phyloP scores from a whole-genome alignment of 1,140 invertebrate genomes.

The Drosophila baimaii region DNA sequence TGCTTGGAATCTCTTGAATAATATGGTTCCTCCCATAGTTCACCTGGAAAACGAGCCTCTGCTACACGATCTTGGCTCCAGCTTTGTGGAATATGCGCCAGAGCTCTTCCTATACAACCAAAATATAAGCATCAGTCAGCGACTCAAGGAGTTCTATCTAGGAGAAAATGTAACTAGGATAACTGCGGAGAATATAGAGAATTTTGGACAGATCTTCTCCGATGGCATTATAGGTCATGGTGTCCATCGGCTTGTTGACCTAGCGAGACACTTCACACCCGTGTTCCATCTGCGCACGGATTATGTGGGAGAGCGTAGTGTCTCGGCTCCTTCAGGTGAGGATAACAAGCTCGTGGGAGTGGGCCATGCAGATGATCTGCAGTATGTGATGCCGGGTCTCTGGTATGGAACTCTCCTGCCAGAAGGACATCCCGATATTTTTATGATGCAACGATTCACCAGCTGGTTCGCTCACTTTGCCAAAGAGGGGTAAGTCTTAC shows the following conservation, averaged over 20 bases:
- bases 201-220: constrained; percentile 74
- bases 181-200: constrained; percentile 35
- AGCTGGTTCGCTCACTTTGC: constrained; percentile 62
- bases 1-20: background rate
- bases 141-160: constrained; percentile 58
- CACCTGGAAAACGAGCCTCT: constrained; percentile 53
- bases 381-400: constrained; percentile 87
- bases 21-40: constrained; percentile 7
- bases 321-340: constrained; percentile 18
- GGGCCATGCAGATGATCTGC: constrained; percentile 87
- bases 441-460: constrained; percentile 73
- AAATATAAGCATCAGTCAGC: constrained; percentile 13
- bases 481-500: constrained; percentile 48
- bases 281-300: constrained; percentile 86
- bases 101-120: constrained; percentile 77
- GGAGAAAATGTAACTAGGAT: constrained; percentile 20
- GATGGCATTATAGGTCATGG: constrained; percentile 85
- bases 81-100: constrained; percentile 69
- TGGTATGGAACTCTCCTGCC: constrained; percentile 68
- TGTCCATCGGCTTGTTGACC: constrained; percentile 84
- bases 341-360: constrained; percentile 73
- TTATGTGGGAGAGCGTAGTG: constrained; percentile 58
- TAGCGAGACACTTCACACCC: constrained; percentile 83
- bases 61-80: constrained; percentile 60
- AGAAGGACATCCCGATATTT: constrained; percentile 47